A percentile compares a stretch with the other conserved stretches of the same genome.
Evolutionary conservation across 2,888 invertebrate genomes (phyloP).

Genomic region (Colletes collaris): DNA sequence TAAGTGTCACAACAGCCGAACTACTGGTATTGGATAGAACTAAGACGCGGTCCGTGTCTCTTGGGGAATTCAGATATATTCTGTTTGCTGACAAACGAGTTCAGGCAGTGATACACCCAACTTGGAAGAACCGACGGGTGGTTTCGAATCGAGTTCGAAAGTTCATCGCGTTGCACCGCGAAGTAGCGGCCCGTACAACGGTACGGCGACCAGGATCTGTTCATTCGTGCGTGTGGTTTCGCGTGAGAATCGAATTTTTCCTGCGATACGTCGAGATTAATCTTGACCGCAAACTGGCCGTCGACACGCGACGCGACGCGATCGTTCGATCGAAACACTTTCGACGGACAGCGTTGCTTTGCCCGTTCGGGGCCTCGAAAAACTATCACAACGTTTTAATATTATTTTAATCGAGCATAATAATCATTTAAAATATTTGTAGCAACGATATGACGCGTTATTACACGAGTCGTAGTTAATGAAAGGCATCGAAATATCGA

Average conservation of each 20-base stretch:
- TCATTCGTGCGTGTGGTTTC: constrained; percentile 49
- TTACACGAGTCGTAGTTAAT: too few relatives aligned
- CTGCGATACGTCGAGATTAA: constrained; percentile 40
- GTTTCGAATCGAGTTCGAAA: constrained; percentile 43
- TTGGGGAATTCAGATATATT: not conserved
- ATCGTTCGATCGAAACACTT: constrained; percentile 3
- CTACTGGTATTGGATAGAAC: not conserved
- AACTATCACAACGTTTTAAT: too few relatives aligned
- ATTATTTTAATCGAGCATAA: too few relatives aligned
- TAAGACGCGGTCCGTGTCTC: not conserved
- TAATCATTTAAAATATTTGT: too few relatives aligned
- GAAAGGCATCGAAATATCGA: too few relatives aligned
- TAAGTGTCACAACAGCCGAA: not conserved
- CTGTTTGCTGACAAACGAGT: constrained; percentile 9
- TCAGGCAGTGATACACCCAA: constrained; percentile 31
- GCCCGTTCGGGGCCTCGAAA: too few relatives aligned
- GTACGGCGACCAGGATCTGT: constrained; percentile 29
- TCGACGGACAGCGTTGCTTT: not conserved
- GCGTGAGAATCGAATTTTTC: constrained; percentile 49
- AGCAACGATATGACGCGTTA: too few relatives aligned
- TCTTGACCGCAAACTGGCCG: constrained; percentile 31
- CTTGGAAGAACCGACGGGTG: constrained; percentile 12
- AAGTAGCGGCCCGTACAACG: constrained; percentile 35
- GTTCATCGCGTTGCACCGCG: constrained; percentile 37
- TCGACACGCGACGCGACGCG: constrained; percentile 42